A percentile compares a stretch with the other conserved stretches of the same genome.
phyloP scores from a whole-genome alignment of 2,113 vertebrate genomes.

The Prunella fulvescens region DNA sequence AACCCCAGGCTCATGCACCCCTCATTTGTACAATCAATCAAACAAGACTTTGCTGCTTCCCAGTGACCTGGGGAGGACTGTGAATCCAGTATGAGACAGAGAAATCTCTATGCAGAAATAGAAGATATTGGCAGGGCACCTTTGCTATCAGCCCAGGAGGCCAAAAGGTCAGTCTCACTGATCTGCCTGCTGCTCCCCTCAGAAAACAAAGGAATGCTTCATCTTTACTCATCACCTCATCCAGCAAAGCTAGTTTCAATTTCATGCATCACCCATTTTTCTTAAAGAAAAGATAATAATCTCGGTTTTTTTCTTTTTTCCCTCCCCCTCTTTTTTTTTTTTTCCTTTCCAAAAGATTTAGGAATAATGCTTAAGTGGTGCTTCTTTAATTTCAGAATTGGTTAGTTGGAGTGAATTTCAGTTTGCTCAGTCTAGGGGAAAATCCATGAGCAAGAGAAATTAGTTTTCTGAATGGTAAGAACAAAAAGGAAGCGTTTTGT shows the following conservation, averaged over 20 bases:
- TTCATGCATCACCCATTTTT: slow-evolving; percentile 18
- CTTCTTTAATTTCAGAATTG: neutral
- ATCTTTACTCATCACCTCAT: neutral
- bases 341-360: neutral
- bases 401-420: neutral
- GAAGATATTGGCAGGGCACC: neutral
- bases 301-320: accelerated
- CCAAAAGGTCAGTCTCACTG: neutral
- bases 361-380: neutral
- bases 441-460: neutral
- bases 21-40: neutral
- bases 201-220: slow-evolving; percentile 1
- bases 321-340: neutral
- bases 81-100: neutral
- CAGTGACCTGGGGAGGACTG: neutral
- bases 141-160: neutral
- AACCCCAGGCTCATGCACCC: neutral
- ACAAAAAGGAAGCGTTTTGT: neutral
- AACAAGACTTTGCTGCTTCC: neutral
- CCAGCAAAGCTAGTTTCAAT: neutral
- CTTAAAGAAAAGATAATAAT: neutral
- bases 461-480: neutral
- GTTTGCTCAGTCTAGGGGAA: slow-evolving; percentile 1
- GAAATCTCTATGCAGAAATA: neutral
- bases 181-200: neutral